Conservation (phyloP, 2,797 vertebrate species). For the Momotus momota region DNA sequence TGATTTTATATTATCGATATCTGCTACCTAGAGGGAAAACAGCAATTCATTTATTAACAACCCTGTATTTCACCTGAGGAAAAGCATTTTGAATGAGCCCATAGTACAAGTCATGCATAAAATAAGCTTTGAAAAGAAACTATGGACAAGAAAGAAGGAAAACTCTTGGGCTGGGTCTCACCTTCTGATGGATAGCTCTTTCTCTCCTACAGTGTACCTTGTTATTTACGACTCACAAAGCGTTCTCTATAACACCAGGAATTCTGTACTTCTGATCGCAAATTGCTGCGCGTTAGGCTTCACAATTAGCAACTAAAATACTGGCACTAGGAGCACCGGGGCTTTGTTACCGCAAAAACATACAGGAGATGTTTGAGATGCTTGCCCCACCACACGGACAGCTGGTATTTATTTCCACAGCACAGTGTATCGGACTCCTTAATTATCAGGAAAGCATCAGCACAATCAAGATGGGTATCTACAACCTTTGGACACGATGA, state of each 20-base stretch:
- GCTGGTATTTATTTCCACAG: constrained; percentile 24
- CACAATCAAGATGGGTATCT: constrained; percentile 55
- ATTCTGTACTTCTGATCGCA: not conserved
- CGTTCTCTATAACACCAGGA: not conserved
- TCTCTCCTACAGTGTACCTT: not conserved
- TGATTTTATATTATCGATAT: not conserved
- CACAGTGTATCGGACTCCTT: not conserved
- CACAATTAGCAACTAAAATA: not conserved
- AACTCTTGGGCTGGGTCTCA: not conserved
- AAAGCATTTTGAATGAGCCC: not conserved
- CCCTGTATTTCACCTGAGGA: not conserved
- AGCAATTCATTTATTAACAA: not conserved
- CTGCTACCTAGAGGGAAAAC: not conserved
- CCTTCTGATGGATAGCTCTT: not conserved
- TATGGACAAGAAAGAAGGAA: not conserved
- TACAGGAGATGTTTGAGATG: constrained; percentile 48
- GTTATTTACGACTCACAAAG: not conserved
- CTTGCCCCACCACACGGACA: constrained; percentile 52
- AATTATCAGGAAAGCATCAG: constrained; percentile 56
- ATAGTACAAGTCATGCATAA: not conserved
- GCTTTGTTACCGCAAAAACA: not conserved
- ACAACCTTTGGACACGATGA: not conserved
- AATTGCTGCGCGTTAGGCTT: not conserved
- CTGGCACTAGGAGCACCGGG: not conserved
- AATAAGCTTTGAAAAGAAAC: not conserved